These are phyloP conservation scores for Scaeva pyrastri DNA, from an alignment of 2,888 invertebrate genomes.

Conservation along the genomic window DNA sequence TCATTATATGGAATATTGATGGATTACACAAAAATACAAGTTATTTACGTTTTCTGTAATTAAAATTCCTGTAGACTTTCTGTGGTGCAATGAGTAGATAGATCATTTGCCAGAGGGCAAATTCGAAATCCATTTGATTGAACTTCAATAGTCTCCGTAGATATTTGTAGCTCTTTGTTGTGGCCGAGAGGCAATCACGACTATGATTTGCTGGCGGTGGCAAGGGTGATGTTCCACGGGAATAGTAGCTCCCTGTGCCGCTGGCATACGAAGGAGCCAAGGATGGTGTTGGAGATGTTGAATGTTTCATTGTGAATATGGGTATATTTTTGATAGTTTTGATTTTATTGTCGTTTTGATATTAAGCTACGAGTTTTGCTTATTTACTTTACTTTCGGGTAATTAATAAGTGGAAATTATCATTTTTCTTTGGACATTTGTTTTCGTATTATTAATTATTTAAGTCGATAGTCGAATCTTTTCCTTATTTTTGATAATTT, in stretches of 20 bases:
- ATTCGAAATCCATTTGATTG: conserved; percentile 99
- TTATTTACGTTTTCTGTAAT: conserved; percentile 96
- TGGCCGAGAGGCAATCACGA: conserved; percentile 91
- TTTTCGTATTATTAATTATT: conserved; percentile 38
- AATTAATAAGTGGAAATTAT: conserved; percentile 30
- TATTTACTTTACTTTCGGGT: not conserved
- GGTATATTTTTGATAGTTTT: not conserved
- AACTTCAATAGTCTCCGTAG: conserved; percentile 93
- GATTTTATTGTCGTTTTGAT: not conserved
- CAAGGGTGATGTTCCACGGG: conserved; percentile 87
- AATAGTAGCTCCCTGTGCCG: conserved; percentile 79
- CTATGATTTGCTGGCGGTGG: conserved; percentile 89
- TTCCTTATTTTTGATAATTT: conserved; percentile 38
- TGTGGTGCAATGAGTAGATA: conserved; percentile 97
- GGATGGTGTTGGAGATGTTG: conserved; percentile 87
- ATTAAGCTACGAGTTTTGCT: not conserved
- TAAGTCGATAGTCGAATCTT: conserved; percentile 36
- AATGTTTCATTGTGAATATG: conserved; percentile 85
- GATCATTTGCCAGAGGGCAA: conserved; percentile 99
- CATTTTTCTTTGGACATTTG: conserved; percentile 46
- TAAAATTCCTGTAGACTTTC: conserved; percentile 98
- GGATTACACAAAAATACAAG: not conserved
- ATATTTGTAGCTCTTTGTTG: conserved; percentile 95
- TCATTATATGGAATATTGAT: not conserved
- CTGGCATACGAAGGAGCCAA: conserved; percentile 82